phyloP scores from a whole-genome alignment of 2,888 invertebrate genomes.

The Nemotelus nigrinus region DNA sequence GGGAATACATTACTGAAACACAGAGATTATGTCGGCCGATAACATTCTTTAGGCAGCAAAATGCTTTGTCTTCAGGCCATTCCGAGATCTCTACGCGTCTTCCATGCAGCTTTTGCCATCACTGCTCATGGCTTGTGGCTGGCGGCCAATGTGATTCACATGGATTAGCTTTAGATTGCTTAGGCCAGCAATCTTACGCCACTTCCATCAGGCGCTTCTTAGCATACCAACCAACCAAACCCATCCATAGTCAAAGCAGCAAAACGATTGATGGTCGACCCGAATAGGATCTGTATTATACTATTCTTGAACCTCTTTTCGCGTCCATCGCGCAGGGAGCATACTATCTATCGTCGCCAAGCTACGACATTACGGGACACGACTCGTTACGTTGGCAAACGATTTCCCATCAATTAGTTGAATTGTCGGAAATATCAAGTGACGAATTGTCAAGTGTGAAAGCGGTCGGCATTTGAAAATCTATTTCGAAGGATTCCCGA shows the following conservation, averaged over 20 bases:
- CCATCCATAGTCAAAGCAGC: neutral
- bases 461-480: neutral
- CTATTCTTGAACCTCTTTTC: slow-evolving; percentile 15
- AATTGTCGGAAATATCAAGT: slow-evolving; percentile 34
- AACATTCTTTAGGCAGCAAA: slow-evolving; percentile 41
- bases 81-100: slow-evolving; percentile 16
- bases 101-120: neutral
- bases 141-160: slow-evolving; percentile 18
- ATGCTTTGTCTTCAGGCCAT: slow-evolving; percentile 35
- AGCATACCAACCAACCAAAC: neutral
- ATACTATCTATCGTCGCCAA: neutral
- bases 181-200: neutral
- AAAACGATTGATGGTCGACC: neutral
- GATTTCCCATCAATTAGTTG: slow-evolving; percentile 40
- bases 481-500: slow-evolving; percentile 1
- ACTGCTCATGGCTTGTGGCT: neutral
- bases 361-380: neutral
- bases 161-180: slow-evolving; percentile 18
- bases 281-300: neutral
- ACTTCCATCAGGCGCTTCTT: slow-evolving; percentile 16
- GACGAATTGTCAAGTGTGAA: slow-evolving; percentile 28
- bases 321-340: slow-evolving; percentile 5
- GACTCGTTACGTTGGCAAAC: slow-evolving; percentile 12
- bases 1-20: slow-evolving; percentile 36
- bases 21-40: slow-evolving; percentile 39